Evolutionary conservation across 1,140 invertebrate species (phyloP).

Genomic region (Rhopalosiphum maidis): DNA sequence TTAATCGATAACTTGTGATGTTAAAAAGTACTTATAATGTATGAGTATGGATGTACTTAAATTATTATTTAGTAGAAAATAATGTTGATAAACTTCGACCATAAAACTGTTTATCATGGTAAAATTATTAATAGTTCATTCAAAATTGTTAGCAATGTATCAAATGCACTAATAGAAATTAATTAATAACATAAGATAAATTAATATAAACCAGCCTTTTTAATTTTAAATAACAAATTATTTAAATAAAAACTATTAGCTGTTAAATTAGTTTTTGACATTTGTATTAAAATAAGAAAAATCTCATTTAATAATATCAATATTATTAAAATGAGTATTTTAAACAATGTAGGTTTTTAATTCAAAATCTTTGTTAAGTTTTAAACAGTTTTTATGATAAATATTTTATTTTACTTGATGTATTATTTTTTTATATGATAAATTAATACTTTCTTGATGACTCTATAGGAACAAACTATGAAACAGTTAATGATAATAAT

Average conservation of each 20-base stretch:
- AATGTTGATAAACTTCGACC: neutral
- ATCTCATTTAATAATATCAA: neutral
- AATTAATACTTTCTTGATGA: neutral
- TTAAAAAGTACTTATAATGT: neutral
- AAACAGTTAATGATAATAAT: neutral
- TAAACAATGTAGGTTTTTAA: neutral
- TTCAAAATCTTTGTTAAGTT: neutral
- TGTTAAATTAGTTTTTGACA: neutral
- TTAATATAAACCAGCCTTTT: neutral
- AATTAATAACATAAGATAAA: neutral
- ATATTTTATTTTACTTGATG: neutral
- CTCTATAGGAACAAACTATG: neutral
- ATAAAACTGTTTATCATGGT: neutral
- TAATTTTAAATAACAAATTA: neutral
- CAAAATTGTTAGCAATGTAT: neutral
- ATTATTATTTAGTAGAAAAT: conserved; percentile 24
- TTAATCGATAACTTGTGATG: conserved; percentile 31
- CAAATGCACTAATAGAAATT: neutral
- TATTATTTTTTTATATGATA: neutral
- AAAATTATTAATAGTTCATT: neutral
- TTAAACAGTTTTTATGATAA: neutral
- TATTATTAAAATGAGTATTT: neutral
- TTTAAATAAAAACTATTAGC: neutral
- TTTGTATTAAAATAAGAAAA: neutral
- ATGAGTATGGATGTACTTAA: neutral